Evolutionary conservation across 2,797 vertebrate genomes (phyloP).

Genomic region (Liparis tanakae): DNA sequence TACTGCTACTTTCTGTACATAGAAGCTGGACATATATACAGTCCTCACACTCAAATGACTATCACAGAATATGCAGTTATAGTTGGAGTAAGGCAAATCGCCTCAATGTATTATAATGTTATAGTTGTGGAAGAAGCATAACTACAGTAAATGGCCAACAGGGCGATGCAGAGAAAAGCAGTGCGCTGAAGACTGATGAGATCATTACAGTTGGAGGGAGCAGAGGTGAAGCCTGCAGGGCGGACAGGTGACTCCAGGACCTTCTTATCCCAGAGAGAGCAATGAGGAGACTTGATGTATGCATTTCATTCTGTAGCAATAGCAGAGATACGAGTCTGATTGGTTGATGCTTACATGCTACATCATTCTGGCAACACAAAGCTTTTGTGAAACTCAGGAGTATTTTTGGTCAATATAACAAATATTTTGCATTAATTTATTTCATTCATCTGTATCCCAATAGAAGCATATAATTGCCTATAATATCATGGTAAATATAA

Average conservation of each 20-base stretch:
- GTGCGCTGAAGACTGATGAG: conserved; percentile 57
- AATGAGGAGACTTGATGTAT: conserved; percentile 32
- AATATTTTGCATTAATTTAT: conserved; percentile 3
- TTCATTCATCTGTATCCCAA: conserved; percentile 1
- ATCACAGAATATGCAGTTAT: conserved; percentile 1
- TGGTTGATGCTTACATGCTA: background rate
- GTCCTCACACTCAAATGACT: conserved; percentile 8
- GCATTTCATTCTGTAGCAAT: conserved; percentile 16
- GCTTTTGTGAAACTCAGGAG: background rate
- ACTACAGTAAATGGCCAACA: conserved; percentile 31
- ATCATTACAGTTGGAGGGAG: conserved; percentile 65
- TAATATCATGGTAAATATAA: background rate
- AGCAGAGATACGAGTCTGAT: conserved; percentile 14
- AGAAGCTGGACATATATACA: background rate
- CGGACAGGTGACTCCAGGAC: conserved; percentile 66
- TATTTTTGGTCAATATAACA: background rate
- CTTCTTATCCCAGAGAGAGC: conserved; percentile 38
- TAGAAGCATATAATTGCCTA: no score
- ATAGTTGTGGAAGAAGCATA: conserved; percentile 17
- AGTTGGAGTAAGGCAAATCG: conserved; percentile 19
- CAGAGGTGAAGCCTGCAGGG: conserved; percentile 52
- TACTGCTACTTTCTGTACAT: background rate
- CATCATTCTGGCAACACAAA: conserved; percentile 6
- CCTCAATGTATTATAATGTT: conserved; percentile 9
- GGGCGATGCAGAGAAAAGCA: conserved; percentile 18